Evolutionary conservation across 2,113 vertebrate genomes (phyloP), one percentile per base, ranked within the genome.

Genomic region (Catharus fuscescens): DNA sequence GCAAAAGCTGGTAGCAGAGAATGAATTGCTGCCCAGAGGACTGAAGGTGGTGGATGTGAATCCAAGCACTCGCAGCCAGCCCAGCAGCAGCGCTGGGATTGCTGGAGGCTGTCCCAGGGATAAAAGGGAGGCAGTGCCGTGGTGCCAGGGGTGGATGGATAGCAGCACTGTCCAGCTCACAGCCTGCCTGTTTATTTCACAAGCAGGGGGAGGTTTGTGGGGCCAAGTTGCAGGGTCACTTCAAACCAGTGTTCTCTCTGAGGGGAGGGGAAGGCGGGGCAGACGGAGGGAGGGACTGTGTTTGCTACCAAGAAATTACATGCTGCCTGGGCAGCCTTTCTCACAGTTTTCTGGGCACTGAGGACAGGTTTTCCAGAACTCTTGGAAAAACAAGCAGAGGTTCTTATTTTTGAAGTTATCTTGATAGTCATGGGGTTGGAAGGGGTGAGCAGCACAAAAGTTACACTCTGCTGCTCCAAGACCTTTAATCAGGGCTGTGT

Each of bases 351-450:
- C 89, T 73, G 84, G 66, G 87, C 87, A 82, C 42, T 4, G 16
- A 82, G 57, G 45, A 34, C 53, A 85, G 69, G 87, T 77, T 90
- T 95, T 89, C 85, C 81, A 95, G 62, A 93, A 19, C 78, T 87
- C 91, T 42, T 73, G 56, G 70, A 88, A 91, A 85, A 90, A 45
- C 42, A 61, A 85, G 54, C 59, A 83, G 56, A 86, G n/a, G 56
- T 59, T 64, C 4, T 0, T 57, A 6, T 19, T 87, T 74, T 16
- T 85, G 18, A 76, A 53, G 65, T 57, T 82, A 38, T 66, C 45
- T 82, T 45, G 38, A 50, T 31, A 89, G 78, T 26, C 45, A 23
- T 2, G 23, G 62, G 77, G 61, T 7, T 66, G 80, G 23, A 87
- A 34, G 6, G 14, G 31, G 34, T 56, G 32, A 95, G 54, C 36